A percentile compares a stretch with the other conserved stretches of the same genome.
phyloP scores from a whole-genome alignment of 2,888 invertebrate genomes.

The Drosophila antonietae region DNA sequence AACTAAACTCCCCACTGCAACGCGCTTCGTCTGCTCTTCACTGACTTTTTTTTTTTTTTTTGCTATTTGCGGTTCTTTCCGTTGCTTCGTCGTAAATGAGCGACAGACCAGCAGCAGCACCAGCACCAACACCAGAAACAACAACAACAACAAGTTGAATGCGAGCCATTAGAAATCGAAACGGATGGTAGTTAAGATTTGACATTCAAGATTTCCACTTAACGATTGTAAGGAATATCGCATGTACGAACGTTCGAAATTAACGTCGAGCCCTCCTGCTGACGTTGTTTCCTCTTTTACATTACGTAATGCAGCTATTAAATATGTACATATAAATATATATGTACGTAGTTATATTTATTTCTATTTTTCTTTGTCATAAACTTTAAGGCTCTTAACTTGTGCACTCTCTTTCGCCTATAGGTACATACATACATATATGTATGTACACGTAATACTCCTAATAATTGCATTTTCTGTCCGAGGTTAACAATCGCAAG shows the following conservation, averaged over 20 bases:
- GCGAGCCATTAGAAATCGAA: constrained; percentile 58
- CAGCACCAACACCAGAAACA: constrained; percentile 8
- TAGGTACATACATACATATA: background rate
- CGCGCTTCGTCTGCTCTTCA: background rate
- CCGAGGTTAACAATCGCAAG: constrained; percentile 3
- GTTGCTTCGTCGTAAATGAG: constrained; percentile 29
- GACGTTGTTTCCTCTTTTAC: background rate
- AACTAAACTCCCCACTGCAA: constrained; percentile 10
- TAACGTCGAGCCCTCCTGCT: constrained; percentile 23
- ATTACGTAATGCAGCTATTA: constrained; percentile 22
- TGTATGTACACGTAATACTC: background rate
- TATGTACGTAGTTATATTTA: background rate
- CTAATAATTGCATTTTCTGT: constrained; percentile 24
- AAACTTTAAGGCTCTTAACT: background rate
- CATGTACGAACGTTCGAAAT: constrained; percentile 33
- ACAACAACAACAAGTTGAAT: constrained; percentile 31
- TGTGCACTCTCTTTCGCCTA: background rate
- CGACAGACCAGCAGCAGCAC: constrained; percentile 38
- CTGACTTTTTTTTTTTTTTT: background rate
- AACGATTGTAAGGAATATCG: constrained; percentile 48
- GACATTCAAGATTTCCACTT: constrained; percentile 55
- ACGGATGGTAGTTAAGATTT: constrained; percentile 57
- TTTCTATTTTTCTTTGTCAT: background rate
- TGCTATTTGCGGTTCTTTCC: constrained; percentile 41
- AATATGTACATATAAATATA: background rate